Evolutionary conservation across 2,113 vertebrate species (phyloP).

Genomic region (Brachypteracias leptosomus): DNA sequence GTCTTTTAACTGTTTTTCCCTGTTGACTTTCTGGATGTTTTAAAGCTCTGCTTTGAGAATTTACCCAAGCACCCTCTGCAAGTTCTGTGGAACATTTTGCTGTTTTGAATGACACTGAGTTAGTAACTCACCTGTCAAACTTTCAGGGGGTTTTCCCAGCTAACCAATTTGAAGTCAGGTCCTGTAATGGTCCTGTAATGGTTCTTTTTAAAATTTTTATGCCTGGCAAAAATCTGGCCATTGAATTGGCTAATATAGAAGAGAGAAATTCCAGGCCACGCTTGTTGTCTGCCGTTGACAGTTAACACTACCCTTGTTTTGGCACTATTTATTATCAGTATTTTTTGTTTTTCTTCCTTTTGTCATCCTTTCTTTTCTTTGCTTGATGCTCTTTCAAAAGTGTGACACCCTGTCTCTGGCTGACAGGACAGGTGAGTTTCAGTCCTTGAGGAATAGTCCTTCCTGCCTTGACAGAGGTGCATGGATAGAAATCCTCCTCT

Average conservation of each 20-base stretch:
- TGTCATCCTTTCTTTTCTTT: neutral
- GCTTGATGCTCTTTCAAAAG: neutral
- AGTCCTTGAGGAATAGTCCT: constrained; percentile 29
- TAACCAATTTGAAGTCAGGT: neutral
- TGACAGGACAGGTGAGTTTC: constrained; percentile 50
- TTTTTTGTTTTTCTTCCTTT: neutral
- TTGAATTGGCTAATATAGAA: neutral
- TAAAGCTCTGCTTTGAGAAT: neutral
- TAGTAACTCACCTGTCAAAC: neutral
- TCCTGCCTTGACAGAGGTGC: neutral
- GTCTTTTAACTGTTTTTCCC: neutral
- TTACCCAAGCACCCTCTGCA: neutral
- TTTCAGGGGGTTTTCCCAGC: neutral
- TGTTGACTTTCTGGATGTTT: neutral
- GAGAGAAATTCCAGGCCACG: neutral
- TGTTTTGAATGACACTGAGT: neutral
- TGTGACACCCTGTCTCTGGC: constrained; percentile 1
- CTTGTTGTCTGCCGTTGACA: neutral
- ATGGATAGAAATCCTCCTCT: neutral
- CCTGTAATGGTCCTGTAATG: neutral
- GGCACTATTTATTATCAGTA: neutral
- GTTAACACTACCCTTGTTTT: neutral
- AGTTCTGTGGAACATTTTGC: neutral
- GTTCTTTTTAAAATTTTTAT: neutral
- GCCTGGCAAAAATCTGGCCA: neutral